Base-by-base conservation (phyloP, 2,797 vertebrate genomes). In the Apogon talboti region DNA sequence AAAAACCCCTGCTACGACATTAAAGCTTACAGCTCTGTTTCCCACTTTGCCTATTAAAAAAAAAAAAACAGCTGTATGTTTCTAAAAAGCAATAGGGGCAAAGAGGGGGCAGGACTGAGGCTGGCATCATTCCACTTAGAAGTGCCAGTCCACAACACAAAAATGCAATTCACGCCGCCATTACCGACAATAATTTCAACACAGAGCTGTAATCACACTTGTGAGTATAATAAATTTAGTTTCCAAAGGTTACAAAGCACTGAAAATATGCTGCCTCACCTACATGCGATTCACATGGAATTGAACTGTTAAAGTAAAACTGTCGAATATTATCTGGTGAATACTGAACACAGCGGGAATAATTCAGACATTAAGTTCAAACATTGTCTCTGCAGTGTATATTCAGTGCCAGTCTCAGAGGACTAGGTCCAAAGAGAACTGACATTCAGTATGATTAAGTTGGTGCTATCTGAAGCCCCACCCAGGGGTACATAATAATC, bases 371-470 rank as follows among this genome's bases (percentile, higher is more conserved):
- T 51, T 30, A 61, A 74, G 72, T 74, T 84, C 55, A 79, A 82
- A 76, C 71, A 74, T 52, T 51, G 53, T 82, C 52, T 86, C 71
- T 19, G 37, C 45, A 18, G 50, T 71, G 79, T 79, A 35, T 76
- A 72, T 73, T 79, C 78, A 75, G 68, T 33, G 8, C 19, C 62
- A 9, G 48, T 81, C 89, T 82, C 83, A 11, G 52, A 66, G 71
- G 87, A 76, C 53, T n/a, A 11, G 24, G 74, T 74, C 86, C 75
- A 78, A 66, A 78, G 82, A 87, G 82, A 76, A 62, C 76, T 67
- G 86, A 82, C 85, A 84, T 76, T 84, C 33, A 4, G 67, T 78
- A 83, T 84, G 76, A 92, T 89, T 85, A 87, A 85, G 80, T 52
- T 76, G 62, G 64, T 53, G 78, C 81, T 80, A 70, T 88, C 74